Base-by-base conservation (phyloP, 2,797 vertebrate species). In the Falco columbarius region DNA sequence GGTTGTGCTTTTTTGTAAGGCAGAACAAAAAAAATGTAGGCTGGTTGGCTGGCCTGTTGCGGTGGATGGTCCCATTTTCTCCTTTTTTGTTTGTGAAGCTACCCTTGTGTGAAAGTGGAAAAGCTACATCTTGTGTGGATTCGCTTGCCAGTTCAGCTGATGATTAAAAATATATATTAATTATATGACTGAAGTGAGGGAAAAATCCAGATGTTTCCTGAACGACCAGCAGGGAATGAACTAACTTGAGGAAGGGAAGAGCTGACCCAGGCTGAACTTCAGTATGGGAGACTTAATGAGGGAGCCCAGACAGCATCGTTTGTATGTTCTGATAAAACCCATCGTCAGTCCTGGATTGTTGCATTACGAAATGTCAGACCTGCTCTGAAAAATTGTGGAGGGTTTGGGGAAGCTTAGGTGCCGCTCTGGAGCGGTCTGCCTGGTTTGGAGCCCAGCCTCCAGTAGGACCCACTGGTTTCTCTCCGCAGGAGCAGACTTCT, bases 331-430 rank as follows among this genome's bases (percentile, higher is more conserved):
- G 4, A 55, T 70, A 32, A 29, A n/a, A 38, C 16, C 0, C 6
- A 49, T 11, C 3, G 0, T 6, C 20, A 34, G 20, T 68, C 10
- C 40, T 49, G 2, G 36, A 17, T 14, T 29, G 7, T 32, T 59
- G 56, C 40, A 24, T 68, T 59, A 34, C 7, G 26, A 42, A 65
- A 65, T 32, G 36, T 32, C 20, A 32, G 6, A 29, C 14, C 6
- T 68, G 19, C 32, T 32, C 62, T 67, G 40, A 68, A 36, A 52
- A 23, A 8, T 42, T 4, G 40, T 13, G 30, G 32, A 21, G 26
- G 13, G 9, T 5, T 71, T 88, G 74, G 30, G 67, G 56, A 51
- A 44, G n/a, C 26, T 67, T 14, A 34, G 56, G 9, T 32, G 52
- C 22, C 62, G 13, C 40, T 71, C 63, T 74, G 36, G 8, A 62